Evolutionary conservation across 2,888 invertebrate genomes (phyloP), one percentile per base, ranked within the genome.

Genomic region (Acleris sparsana): DNA sequence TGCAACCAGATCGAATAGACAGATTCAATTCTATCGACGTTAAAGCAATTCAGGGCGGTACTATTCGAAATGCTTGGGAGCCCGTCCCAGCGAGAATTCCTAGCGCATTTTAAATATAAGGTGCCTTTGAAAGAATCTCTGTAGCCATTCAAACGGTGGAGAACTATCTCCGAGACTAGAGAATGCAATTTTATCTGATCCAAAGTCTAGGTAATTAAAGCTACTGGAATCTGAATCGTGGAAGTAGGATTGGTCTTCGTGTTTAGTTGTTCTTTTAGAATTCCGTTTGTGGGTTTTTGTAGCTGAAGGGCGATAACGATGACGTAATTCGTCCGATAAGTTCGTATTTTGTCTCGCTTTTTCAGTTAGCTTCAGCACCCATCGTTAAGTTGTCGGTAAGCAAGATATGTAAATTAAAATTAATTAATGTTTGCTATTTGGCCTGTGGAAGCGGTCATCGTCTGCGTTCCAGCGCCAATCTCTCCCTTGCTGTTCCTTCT

Each of bases 181-280:
- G 70, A 85, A 84, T 85, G 84, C 80, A 85, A 83, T 85, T 83
- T 80, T 78, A 83, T 82, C 83, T 71, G 81, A 80, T 79, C 74
- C 72, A 65, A 78, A 77, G 73, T 72, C 73, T 71, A 71, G 79
- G 78, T 81, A 84, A 84, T 85, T 85, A 83, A 82, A 82, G 73
- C 71, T 74, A 72, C 77, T 25, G 77, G 78, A 81, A 80, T 79
- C 64, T 69, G 60, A 76, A 79, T 46, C 46, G 6, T 1, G 39
- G 11, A 46, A n/a, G 46, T 72, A 72, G 49, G 49, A 29, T 53
- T 25, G 44, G n/a, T 56, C 44, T 56, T 43, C n/a, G 25, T 25
- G 22, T 22, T 52, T 13, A 39, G 7, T 49, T 49, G 20, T 55
- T 43, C 17, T 7, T 7, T 17, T 22, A 7, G 16, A 4, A 11